phyloP scores from a whole-genome alignment of 2,113 vertebrate genomes.

The Alethe castanea region DNA sequence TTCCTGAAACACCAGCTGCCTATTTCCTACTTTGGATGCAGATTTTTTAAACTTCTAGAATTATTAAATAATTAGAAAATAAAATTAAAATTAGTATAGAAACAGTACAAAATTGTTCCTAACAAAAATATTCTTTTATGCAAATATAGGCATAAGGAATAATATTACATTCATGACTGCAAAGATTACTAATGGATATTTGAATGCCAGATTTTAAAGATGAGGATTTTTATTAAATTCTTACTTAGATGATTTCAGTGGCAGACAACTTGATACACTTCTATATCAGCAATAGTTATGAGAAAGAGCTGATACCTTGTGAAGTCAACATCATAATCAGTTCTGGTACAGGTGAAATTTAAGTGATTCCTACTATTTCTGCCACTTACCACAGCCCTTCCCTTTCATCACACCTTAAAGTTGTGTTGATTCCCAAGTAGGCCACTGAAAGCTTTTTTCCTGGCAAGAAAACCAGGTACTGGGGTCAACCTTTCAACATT shows the following conservation, averaged over 20 bases:
- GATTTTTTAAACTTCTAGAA: not conserved
- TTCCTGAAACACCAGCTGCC: not conserved
- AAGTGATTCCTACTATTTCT: constrained; percentile 17
- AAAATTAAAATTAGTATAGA: constrained; percentile 13
- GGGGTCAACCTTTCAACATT: not conserved
- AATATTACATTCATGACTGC: constrained; percentile 44
- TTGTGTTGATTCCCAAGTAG: constrained; percentile 31
- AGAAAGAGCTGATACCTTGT: constrained; percentile 52
- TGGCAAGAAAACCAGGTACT: constrained; percentile 3
- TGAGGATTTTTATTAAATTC: constrained; percentile 59
- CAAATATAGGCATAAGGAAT: constrained; percentile 4
- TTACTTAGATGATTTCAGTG: constrained; percentile 45
- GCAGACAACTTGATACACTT: constrained; percentile 61
- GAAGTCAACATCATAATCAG: constrained; percentile 37
- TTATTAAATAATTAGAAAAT: not conserved
- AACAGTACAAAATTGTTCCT: not conserved
- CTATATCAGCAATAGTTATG: constrained; percentile 36
- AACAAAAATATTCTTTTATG: constrained; percentile 35
- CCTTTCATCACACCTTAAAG: constrained; percentile 36
- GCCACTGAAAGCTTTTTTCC: constrained; percentile 8
- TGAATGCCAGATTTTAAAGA: constrained; percentile 58
- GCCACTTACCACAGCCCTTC: constrained; percentile 20
- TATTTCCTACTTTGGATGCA: not conserved
- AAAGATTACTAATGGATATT: constrained; percentile 46
- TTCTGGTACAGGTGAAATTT: constrained; percentile 30